Base-by-base conservation (phyloP, 2,888 invertebrate genomes). In the Hemaris fuciformis region DNA sequence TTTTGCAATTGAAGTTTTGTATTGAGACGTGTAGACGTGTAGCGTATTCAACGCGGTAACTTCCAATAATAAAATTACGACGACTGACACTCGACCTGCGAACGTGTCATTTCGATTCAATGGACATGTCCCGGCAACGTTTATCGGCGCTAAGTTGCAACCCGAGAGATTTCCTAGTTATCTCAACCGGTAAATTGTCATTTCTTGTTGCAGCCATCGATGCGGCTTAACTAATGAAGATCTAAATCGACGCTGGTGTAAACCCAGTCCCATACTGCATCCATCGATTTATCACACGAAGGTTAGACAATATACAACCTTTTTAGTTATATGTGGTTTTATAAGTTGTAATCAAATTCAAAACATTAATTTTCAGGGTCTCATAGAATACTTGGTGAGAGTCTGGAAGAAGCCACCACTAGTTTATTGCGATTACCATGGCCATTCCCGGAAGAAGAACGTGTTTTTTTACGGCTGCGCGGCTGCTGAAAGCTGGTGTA, bases 391-490 rank as follows among this genome's bases (percentile, higher is more conserved):
- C 76, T 86, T 94, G 70, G 91, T 92, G 53, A 91, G 93, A 56
- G 93, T 94, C 42, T 88, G 95, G 88, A 93, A 93, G 76, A 93
- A 93, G 63, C 91, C 93, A 8, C 94, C 94, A 22, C 85, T 94
- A 70, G 94, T 95, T 56, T 96, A 95, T 87, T 95, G 96, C 81
- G 96, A 97, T 86, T 95, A 95, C 78, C 96, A 96, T 83, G 97
- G 96, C 0, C 97, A 97, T 87, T 97, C 97, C 66, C 93, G 97
- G 62, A 94, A 95, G 84, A 96, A 97, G 91, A 97, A 97, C 80
- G 96, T 97, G 68, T 97, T 97, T 90, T 94, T 97, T 76, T 97
- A 96, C 83, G 97, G 97, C 18, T 97, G 97, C 87, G 96, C 95
- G 59, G 92, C 93, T 71, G 93, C 94, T 56, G 94, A 94, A 80